These are phyloP conservation scores for Scleropages formosus DNA, from an alignment of 2,797 vertebrate species.

Conservation along the genomic window DNA sequence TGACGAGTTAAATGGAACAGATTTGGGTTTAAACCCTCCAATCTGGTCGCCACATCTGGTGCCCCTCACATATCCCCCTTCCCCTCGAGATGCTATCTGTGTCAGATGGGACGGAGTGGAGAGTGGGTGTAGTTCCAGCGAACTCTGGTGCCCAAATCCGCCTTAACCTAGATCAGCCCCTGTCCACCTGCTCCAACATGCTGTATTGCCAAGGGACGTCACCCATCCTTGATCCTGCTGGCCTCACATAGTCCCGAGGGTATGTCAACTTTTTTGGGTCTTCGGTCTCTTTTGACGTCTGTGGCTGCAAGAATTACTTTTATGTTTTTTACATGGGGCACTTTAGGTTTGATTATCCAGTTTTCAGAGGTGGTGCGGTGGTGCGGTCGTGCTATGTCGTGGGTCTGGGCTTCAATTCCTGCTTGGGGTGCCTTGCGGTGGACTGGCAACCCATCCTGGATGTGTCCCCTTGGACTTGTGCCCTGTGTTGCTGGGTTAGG, in stretches of 20 bases:
- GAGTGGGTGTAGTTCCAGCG: slow-evolving; percentile 35
- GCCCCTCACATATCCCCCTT: too few relatives aligned
- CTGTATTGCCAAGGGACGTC: not conserved
- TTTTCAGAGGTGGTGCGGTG: too few relatives aligned
- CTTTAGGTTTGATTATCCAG: too few relatives aligned
- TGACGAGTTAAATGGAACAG: slow-evolving; percentile 61
- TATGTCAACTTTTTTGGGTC: not conserved
- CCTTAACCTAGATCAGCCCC: slow-evolving; percentile 17
- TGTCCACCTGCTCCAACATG: not conserved
- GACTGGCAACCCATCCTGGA: too few relatives aligned
- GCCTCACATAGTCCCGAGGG: not conserved
- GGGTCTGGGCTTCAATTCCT: too few relatives aligned
- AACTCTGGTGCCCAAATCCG: slow-evolving; percentile 11
- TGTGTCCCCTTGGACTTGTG: too few relatives aligned
- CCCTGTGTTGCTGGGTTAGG: too few relatives aligned
- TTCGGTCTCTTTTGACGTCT: too few relatives aligned
- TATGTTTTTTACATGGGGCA: too few relatives aligned
- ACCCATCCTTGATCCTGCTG: not conserved
- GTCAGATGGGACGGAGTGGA: slow-evolving; percentile 29
- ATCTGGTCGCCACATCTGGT: slow-evolving; percentile 71
- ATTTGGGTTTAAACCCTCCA: slow-evolving; percentile 70
- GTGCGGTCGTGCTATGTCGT: too few relatives aligned
- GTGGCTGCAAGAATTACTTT: too few relatives aligned
- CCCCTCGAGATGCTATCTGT: not conserved
- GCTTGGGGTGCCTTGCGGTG: too few relatives aligned